Evolutionary conservation across 2,888 invertebrate genomes (phyloP).

Genomic region (Lasius platythorax): DNA sequence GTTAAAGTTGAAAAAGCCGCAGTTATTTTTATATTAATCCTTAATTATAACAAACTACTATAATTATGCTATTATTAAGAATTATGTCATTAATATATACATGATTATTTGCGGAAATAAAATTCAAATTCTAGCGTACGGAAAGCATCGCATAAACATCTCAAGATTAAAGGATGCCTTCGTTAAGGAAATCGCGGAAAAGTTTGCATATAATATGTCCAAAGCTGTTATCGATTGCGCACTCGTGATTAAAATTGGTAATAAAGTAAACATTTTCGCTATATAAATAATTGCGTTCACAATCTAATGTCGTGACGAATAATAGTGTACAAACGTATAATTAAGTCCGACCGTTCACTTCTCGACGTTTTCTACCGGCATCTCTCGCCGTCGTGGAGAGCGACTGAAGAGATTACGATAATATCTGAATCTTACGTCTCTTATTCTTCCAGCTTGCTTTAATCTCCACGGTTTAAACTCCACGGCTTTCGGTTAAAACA

Average conservation of each 20-base stretch:
- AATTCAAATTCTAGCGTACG: background rate
- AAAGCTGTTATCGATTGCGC: background rate
- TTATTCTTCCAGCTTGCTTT: constrained; percentile 58
- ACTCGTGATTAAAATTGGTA: background rate
- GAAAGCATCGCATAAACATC: background rate
- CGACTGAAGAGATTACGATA: constrained; percentile 51
- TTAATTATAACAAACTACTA: background rate
- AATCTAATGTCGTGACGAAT: constrained; percentile 16
- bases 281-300: constrained; percentile 20
- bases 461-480: constrained; percentile 58
- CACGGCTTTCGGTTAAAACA: constrained; percentile 57
- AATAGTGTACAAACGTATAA: constrained; percentile 6
- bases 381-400: constrained; percentile 19
- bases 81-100: background rate
- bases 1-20: constrained; percentile 8
- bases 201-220: background rate
- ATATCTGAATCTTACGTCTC: constrained; percentile 61
- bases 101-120: constrained; percentile 13
- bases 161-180: background rate
- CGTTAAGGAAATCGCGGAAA: background rate
- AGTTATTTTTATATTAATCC: constrained; percentile 22
- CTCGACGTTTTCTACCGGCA: constrained; percentile 16
- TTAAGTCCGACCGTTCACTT: constrained; percentile 16
- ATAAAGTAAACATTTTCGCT: background rate
- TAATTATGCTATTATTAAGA: background rate